Percentiles rank a stretch among this genome's conserved stretches.
Evolutionary conservation across 2,797 vertebrate genomes (phyloP).

Genomic region (Myiotriccus ornatus): DNA sequence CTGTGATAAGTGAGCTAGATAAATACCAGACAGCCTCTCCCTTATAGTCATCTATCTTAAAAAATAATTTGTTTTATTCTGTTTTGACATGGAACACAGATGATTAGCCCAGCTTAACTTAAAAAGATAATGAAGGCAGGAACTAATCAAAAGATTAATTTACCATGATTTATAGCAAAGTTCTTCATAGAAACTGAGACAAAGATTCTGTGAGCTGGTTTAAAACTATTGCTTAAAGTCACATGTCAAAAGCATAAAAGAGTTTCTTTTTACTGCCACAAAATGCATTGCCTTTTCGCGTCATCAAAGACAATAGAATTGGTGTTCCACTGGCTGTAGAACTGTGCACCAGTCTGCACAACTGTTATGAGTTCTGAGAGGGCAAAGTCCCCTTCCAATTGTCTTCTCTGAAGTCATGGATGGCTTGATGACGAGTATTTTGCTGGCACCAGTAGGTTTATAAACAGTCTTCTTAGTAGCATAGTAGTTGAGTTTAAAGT

Average conservation of each 20-base stretch:
- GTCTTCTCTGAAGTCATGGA: not conserved
- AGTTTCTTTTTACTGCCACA: not conserved
- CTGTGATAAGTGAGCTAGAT: not conserved
- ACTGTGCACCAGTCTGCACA: not conserved
- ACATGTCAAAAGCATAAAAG: not conserved
- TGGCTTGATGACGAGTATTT: not conserved
- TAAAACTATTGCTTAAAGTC: not conserved
- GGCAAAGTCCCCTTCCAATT: not conserved
- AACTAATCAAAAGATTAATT: not conserved
- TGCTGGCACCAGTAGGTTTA: not conserved
- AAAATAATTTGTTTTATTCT: not conserved
- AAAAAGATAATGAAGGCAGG: not conserved
- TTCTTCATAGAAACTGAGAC: not conserved
- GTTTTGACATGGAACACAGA: not conserved
- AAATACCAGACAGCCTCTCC: not conserved
- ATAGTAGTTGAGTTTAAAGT: not conserved
- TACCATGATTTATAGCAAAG: not conserved
- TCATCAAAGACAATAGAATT: not conserved
- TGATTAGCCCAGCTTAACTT: not conserved
- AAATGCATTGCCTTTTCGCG: not conserved
- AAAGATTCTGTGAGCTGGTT: not conserved
- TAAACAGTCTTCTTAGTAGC: not conserved
- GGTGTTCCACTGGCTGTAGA: rapidly evolving
- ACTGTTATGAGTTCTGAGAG: not conserved
- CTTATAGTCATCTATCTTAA: not conserved